A percentile compares a stretch with the other conserved stretches of the same genome.
Evolutionary conservation across 1,140 invertebrate genomes (phyloP).

Genomic region (Drosophila asahinai): DNA sequence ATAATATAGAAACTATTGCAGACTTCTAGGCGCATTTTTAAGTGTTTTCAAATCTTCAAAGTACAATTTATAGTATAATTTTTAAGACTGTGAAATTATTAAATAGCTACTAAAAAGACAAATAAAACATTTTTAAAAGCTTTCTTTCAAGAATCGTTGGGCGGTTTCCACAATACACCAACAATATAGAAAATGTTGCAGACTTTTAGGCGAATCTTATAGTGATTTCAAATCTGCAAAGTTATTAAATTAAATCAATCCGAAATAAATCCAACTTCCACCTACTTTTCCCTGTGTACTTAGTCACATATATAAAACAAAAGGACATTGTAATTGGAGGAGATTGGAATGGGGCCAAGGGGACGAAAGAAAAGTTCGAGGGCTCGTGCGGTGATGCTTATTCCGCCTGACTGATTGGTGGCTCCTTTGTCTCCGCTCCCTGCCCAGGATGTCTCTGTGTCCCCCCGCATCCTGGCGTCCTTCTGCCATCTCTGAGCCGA

Average conservation of each 20-base stretch:
- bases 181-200: too few species aligned
- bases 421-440: constrained; percentile 73
- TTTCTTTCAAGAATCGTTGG: too few species aligned
- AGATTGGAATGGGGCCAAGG: constrained; percentile 26
- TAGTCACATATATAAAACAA: constrained; percentile 68
- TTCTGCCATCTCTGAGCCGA: not conserved
- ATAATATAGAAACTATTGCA: too few species aligned
- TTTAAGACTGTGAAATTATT: too few species aligned
- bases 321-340: constrained; percentile 78
- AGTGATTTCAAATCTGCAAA: too few species aligned
- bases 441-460: constrained; percentile 43
- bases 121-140: too few species aligned
- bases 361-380: constrained; percentile 53
- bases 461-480: not conserved
- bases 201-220: too few species aligned
- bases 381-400: constrained; percentile 79
- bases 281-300: not conserved
- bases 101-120: too few species aligned
- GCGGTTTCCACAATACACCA: too few species aligned
- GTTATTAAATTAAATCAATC: not conserved
- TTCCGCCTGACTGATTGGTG: constrained; percentile 81
- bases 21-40: too few species aligned
- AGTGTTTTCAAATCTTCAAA: too few species aligned
- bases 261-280: not conserved
- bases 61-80: too few species aligned